Conservation (phyloP, 2,113 vertebrate species). For the Tautogolabrus adspersus region DNA sequence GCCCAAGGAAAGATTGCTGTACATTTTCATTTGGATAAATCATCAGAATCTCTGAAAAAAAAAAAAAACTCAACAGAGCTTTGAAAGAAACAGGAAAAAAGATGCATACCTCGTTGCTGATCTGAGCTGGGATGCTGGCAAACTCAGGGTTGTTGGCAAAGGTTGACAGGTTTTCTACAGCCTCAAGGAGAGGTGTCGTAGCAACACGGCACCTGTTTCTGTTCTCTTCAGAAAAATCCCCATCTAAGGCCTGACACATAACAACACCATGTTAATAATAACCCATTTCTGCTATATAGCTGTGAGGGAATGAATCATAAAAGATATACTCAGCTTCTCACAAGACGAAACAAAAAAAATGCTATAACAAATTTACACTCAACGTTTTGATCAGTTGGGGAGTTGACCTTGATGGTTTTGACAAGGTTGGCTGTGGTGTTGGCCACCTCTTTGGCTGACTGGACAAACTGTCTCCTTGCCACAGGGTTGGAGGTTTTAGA, state of each 20-base stretch:
- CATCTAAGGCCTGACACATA: constrained; percentile 89
- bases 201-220: constrained; percentile 92
- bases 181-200: constrained; percentile 93
- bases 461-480: constrained; percentile 97
- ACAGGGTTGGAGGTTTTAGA: constrained; percentile 98
- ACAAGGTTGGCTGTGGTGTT: constrained; percentile 99
- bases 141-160: constrained; percentile 98
- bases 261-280: constrained; percentile 21
- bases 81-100: constrained; percentile 18
- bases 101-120: constrained; percentile 91
- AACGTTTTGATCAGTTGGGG: constrained; percentile 79
- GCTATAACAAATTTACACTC: constrained; percentile 76
- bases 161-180: constrained; percentile 95
- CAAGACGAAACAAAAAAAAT: constrained; percentile 18
- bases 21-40: background rate
- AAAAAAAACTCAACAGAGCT: no score
- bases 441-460: constrained; percentile 99
- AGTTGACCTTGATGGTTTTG: constrained; percentile 97
- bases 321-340: constrained; percentile 30
- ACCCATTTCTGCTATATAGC: background rate
- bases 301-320: background rate
- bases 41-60: background rate
- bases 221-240: constrained; percentile 98
- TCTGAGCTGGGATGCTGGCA: constrained; percentile 96
- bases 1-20: constrained; percentile 9